Evolutionary conservation across 53 echinoderm and acorn worm species (phyloP).

Genomic region (Pentamera pediparva): DNA sequence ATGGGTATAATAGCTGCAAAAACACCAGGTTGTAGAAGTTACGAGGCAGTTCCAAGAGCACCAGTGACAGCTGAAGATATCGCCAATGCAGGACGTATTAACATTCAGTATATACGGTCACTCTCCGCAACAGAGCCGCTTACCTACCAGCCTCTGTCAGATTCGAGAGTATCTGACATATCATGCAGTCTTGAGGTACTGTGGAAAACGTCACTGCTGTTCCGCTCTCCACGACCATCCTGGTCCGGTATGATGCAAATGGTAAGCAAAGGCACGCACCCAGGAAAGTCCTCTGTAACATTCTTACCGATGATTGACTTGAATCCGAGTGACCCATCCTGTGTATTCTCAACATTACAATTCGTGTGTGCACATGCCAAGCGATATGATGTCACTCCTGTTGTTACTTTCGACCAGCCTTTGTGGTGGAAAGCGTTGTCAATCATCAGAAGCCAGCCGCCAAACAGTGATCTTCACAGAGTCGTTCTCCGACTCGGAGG

Average conservation of each 20-base stretch:
- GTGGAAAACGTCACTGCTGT: constrained; percentile 21
- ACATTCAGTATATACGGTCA: constrained; percentile 13
- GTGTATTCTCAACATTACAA: constrained; percentile 39
- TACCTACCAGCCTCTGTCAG: constrained; percentile 13
- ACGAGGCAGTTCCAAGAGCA: constrained; percentile 27
- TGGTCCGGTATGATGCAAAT: constrained; percentile 40
- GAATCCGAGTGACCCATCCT: constrained; percentile 17
- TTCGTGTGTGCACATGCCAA: neutral
- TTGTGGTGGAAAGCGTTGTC: constrained; percentile 38
- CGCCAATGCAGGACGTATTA: neutral
- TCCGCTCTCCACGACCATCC: neutral
- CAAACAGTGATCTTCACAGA: neutral
- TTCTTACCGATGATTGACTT: constrained; percentile 46
- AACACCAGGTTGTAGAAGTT: too few relatives aligned
- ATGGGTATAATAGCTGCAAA: too few relatives aligned
- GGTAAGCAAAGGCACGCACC: constrained; percentile 5
- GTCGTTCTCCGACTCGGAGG: constrained; percentile 31
- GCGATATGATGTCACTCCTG: neutral
- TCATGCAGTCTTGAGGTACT: constrained; percentile 30
- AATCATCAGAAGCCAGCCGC: neutral
- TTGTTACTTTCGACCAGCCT: constrained; percentile 48
- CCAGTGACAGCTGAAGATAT: constrained; percentile 26
- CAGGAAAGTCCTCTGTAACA: constrained; percentile 27
- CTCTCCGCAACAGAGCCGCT: neutral
- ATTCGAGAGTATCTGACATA: neutral